Conservation (phyloP, 2,888 invertebrate species). For the Chirona hameri region DNA sequence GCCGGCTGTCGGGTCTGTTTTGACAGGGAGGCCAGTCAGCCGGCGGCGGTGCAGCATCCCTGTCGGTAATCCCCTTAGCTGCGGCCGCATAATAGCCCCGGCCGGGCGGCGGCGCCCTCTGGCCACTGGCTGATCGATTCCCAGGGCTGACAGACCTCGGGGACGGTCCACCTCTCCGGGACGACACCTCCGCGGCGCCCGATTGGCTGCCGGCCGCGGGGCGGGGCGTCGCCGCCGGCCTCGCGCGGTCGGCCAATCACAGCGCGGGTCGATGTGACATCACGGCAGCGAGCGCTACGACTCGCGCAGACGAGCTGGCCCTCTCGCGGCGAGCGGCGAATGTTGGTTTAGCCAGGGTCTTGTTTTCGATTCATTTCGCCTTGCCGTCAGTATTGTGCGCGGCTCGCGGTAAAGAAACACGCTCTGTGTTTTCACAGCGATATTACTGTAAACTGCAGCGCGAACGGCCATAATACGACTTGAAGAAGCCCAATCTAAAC, state of each 20-base stretch:
- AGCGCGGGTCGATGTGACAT: not conserved
- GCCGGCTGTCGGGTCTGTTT: not conserved
- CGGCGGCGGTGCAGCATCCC: not conserved
- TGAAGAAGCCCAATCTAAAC: constrained; percentile 27
- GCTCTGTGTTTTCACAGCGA: constrained; percentile 2
- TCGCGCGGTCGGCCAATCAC: not conserved
- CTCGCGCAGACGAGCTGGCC: constrained; percentile 1
- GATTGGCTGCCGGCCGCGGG: not conserved
- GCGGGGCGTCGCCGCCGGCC: not conserved
- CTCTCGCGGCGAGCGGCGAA: constrained; percentile 2
- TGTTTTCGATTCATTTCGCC: constrained; percentile 28
- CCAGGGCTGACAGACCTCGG: not conserved
- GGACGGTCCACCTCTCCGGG: not conserved
- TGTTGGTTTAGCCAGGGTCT: constrained; percentile 29
- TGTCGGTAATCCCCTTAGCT: not conserved
- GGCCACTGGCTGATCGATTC: not conserved
- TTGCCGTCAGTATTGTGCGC: constrained; percentile 1
- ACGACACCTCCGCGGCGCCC: not conserved
- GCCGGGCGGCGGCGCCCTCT: not conserved
- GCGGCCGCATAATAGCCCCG: not conserved
- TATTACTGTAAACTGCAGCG: constrained; percentile 8
- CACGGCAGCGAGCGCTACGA: not conserved
- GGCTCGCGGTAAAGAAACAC: constrained; percentile 2
- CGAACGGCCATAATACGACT: constrained; percentile 3
- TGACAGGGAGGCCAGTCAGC: not conserved